Conservation (phyloP, 2,888 invertebrate genomes). For the Brachypalpus laphriformis region DNA sequence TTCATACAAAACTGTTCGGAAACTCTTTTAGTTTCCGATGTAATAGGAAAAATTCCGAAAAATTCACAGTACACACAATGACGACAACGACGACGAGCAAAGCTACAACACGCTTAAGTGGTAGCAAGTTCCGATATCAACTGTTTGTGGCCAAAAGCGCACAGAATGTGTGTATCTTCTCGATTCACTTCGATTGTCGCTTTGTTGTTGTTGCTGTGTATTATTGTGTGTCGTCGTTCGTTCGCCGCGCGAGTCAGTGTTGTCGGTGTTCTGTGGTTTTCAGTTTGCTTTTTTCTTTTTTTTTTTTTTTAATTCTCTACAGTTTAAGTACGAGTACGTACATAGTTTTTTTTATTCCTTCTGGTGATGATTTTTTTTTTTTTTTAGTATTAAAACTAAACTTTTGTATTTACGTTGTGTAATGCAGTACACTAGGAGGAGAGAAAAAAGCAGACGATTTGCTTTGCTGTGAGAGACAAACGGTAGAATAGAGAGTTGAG, state of each 20-base stretch:
- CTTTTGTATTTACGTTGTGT: conserved; percentile 27
- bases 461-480: neutral
- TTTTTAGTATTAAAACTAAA: conserved; percentile 1
- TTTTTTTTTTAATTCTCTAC: neutral
- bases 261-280: conserved; percentile 56
- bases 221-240: conserved; percentile 28
- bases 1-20: conserved; percentile 38
- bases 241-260: conserved; percentile 39
- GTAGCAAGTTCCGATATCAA: conserved; percentile 74
- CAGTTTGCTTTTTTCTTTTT: conserved; percentile 1
- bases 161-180: conserved; percentile 74
- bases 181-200: conserved; percentile 68
- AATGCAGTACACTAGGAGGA: conserved; percentile 1
- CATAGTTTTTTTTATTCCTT: neutral
- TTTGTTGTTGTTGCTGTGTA: conserved; percentile 29
- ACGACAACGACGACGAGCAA: conserved; percentile 48
- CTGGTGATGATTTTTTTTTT: neutral
- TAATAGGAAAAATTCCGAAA: conserved; percentile 15
- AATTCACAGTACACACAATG: conserved; percentile 24
- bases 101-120: conserved; percentile 67
- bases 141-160: conserved; percentile 74
- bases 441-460: neutral
- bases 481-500: neutral
- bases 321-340: too few species aligned
- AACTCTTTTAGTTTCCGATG: conserved; percentile 1